These are phyloP conservation scores for Amiota mariae DNA, from an alignment of 2,888 invertebrate genomes.

Conservation along the genomic window DNA sequence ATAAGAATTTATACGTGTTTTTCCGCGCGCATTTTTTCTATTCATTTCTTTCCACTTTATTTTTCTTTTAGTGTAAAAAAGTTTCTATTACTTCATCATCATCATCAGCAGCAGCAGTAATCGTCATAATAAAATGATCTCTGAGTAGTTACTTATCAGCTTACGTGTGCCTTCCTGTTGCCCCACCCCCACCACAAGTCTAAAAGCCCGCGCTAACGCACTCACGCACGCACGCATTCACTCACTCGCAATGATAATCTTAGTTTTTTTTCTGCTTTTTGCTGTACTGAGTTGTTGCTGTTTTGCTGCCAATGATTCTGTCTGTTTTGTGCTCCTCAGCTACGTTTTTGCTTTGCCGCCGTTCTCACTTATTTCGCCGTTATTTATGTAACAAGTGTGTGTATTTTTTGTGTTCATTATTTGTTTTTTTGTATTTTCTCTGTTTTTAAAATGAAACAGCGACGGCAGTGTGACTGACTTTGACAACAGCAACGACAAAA, in stretches of 20 bases:
- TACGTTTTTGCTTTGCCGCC: constrained; percentile 8
- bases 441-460: constrained; percentile 40
- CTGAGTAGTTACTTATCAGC: too few relatives aligned
- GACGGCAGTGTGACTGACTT: background rate
- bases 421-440: constrained; percentile 39
- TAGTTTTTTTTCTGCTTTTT: background rate
- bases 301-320: background rate
- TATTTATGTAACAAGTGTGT: constrained; percentile 70
- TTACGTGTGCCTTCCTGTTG: too few relatives aligned
- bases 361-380: constrained; percentile 60
- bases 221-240: background rate
- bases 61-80: too few relatives aligned
- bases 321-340: background rate
- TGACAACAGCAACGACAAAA: background rate
- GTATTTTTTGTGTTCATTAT: constrained; percentile 4
- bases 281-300: constrained; percentile 1
- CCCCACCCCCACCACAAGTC: too few relatives aligned
- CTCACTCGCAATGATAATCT: background rate
- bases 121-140: too few relatives aligned
- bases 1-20: too few relatives aligned
- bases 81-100: too few relatives aligned
- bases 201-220: background rate
- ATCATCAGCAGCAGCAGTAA: too few relatives aligned
- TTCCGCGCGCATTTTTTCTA: too few relatives aligned
- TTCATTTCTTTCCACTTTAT: too few relatives aligned